These are phyloP conservation scores for Aporrectodea caliginosa DNA, from an alignment of 1,140 invertebrate genomes.

Conservation along the genomic window DNA sequence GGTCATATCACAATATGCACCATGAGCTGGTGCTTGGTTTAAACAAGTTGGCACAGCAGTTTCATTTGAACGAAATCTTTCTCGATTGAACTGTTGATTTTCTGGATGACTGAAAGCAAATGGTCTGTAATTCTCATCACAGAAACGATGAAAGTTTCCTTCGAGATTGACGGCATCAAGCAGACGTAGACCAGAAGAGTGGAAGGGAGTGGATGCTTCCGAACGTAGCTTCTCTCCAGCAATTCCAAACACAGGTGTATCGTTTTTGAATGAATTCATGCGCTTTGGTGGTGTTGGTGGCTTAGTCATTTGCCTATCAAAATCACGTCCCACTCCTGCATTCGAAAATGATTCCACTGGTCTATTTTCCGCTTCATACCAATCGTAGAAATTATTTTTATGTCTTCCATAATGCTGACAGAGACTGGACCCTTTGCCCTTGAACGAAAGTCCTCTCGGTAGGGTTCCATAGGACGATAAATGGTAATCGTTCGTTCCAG, in stretches of 20 bases:
- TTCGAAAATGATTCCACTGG: too few species aligned
- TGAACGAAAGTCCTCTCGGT: neutral
- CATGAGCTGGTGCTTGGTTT: too few species aligned
- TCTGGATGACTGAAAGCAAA: neutral
- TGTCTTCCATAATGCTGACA: too few species aligned
- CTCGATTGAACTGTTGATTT: conserved; percentile 28
- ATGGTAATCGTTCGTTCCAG: neutral
- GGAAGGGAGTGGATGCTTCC: neutral
- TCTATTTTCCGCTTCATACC: too few species aligned
- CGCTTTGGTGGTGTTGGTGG: conserved; percentile 34
- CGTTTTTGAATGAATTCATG: neutral
- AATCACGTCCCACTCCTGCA: too few species aligned
- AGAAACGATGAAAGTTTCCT: neutral
- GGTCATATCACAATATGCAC: too few species aligned
- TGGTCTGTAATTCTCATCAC: neutral
- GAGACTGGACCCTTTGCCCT: too few species aligned
- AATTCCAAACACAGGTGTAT: neutral
- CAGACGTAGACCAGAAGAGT: neutral
- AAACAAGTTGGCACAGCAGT: too few species aligned
- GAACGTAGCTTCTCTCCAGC: neutral
- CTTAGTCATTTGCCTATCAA: conserved; percentile 12
- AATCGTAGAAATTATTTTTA: too few species aligned
- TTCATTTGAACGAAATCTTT: too few species aligned
- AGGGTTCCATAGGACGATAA: neutral
- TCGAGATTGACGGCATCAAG: neutral